A percentile compares a stretch with the other conserved stretches of the same genome.
Conservation (phyloP, 2,797 vertebrate species). For the Spinus pinus region DNA sequence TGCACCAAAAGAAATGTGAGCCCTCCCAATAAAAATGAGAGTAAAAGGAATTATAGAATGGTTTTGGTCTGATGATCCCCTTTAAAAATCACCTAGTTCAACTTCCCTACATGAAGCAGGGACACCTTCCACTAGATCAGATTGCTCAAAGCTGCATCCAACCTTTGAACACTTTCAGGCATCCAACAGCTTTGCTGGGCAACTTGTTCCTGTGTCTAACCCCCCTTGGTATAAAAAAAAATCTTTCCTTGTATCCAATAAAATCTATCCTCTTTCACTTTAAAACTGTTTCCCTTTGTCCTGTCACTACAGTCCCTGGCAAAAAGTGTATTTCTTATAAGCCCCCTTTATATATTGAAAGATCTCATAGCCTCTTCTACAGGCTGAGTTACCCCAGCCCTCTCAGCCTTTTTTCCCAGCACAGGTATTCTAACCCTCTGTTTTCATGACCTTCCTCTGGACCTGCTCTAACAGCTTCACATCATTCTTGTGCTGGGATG, state of each 20-base stretch:
- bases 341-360: not conserved
- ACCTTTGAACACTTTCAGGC: not conserved
- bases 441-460: not conserved
- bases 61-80: not conserved
- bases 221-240: not conserved
- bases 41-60: not conserved
- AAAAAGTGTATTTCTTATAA: not conserved
- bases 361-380: not conserved
- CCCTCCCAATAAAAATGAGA: not conserved
- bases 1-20: not conserved
- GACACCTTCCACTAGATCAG: not conserved
- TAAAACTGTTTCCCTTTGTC: not conserved
- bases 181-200: not conserved
- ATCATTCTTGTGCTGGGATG: not conserved
- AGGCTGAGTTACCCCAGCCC: not conserved
- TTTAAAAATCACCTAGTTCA: not conserved
- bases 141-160: not conserved
- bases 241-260: not conserved
- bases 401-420: not conserved
- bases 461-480: not conserved
- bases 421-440: not conserved
- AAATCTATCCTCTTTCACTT: not conserved
- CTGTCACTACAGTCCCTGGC: not conserved
- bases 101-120: not conserved
- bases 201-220: not conserved